Evolutionary conservation across 2,113 vertebrate genomes (phyloP).

Genomic region (Gavia stellata): DNA sequence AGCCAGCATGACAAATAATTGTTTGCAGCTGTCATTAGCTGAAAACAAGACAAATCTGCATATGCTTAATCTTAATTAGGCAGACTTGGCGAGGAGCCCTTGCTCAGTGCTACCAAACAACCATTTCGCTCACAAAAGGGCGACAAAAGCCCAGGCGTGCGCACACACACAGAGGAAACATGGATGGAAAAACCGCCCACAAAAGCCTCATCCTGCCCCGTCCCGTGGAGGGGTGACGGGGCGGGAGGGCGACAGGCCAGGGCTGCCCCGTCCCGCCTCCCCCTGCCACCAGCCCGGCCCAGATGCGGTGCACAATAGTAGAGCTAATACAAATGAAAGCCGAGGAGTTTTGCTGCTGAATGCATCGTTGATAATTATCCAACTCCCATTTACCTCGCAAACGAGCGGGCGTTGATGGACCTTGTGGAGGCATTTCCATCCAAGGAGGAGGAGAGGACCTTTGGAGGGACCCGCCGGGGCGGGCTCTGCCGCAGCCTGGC

Average conservation of each 20-base stretch:
- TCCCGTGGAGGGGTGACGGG: neutral
- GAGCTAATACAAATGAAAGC: neutral
- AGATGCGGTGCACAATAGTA: rapidly evolving
- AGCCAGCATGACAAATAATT: conserved; percentile 46
- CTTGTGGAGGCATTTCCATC: neutral
- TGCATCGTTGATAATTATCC: neutral
- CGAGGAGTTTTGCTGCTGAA: neutral
- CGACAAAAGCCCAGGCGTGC: neutral
- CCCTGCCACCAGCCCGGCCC: neutral
- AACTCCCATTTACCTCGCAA: neutral
- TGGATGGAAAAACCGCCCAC: neutral
- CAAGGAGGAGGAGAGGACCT: neutral
- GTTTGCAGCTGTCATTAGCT: conserved; percentile 71
- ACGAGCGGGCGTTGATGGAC: neutral
- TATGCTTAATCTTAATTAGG: conserved; percentile 58
- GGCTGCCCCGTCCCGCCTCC: neutral
- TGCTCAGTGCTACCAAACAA: conserved; percentile 47
- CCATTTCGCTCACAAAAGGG: conserved; percentile 53
- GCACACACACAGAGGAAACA: neutral
- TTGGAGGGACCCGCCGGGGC: neutral
- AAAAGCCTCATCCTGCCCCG: neutral
- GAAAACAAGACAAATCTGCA: conserved; percentile 71
- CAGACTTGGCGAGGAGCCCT: conserved; percentile 60
- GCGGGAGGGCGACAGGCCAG: neutral
- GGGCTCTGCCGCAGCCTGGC: neutral